Evolutionary conservation across 2,797 vertebrate species (phyloP), one percentile per base, ranked within the genome.

Genomic region (Cryptoprocta ferox): DNA sequence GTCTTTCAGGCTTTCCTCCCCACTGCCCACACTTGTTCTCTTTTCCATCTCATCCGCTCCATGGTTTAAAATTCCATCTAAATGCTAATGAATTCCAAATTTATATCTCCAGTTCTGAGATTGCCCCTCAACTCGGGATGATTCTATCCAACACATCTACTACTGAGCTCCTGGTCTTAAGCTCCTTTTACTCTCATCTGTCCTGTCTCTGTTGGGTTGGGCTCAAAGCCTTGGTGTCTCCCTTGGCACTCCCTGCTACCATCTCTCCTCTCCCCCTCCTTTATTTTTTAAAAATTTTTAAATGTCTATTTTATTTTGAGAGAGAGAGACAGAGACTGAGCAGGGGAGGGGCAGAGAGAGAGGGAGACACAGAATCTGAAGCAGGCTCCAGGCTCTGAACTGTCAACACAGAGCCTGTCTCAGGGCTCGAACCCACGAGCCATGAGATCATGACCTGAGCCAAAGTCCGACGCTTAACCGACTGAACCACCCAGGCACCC

Each of bases 31-130:
- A 50, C 45, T 56, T 37, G 15, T 28, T 80, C 32, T 10, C 14
- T 91, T 42, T 68, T 59, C 19, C 66, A 68, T 83, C 59, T 59
- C 71, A 45, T 26, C 48, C 7, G n/a, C n/a, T 76, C 19, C 13
- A 35, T 19, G 56, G 73, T 18, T 89, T 95, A 94, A 86, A 82
- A 93, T 80, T 87, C 80, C 90, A 86, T 76, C 53, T 94, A 96
- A 89, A 91, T 71, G 59, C 83, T 93, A 65, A 92, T 75, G 61
- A 82, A 13, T 45, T 50, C 83, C 2, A 39, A 61, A 45, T 68
- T 70, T 45, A 2, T 68, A 19, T 80, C 65, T 80, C 50, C 14
- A 71, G 50, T 32, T 7, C 73, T n/a, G 13, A 28, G 66, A 6
- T 45, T 59, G 37, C 59, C 28, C 35, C 15, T 71, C 14, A 11